These are phyloP conservation scores for Eupithecia centaureata DNA, from an alignment of 2,888 invertebrate genomes.

Conservation along the genomic window DNA sequence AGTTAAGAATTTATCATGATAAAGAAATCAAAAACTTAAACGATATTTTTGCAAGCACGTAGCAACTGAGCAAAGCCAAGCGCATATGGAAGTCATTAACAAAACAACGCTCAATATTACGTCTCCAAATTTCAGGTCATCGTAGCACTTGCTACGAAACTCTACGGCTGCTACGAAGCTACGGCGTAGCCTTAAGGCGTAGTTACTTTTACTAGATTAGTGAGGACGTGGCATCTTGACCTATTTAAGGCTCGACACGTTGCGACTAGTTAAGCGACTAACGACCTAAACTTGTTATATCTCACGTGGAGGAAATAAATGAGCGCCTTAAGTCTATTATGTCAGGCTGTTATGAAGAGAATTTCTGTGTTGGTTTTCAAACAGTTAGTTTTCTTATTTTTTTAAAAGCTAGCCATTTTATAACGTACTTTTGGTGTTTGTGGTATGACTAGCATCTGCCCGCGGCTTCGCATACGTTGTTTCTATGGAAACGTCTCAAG, in stretches of 20 bases:
- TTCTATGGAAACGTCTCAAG: too few species aligned
- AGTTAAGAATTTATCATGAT: too few species aligned
- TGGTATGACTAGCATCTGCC: too few species aligned
- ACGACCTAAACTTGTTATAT: constrained; percentile 60
- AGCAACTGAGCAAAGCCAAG: background rate
- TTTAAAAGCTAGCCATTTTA: too few species aligned
- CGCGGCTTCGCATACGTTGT: too few species aligned
- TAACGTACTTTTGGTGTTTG: too few species aligned
- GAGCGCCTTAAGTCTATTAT: constrained; percentile 49
- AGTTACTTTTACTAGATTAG: constrained; percentile 66
- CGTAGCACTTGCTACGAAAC: constrained; percentile 47
- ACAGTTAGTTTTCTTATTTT: too few species aligned
- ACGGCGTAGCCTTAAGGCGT: constrained; percentile 61
- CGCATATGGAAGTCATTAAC: background rate
- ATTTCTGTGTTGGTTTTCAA: constrained; percentile 17
- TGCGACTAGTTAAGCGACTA: constrained; percentile 65
- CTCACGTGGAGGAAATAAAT: constrained; percentile 56
- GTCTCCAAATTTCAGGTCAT: constrained; percentile 28
- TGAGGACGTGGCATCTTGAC: constrained; percentile 68
- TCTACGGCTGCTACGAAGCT: constrained; percentile 43
- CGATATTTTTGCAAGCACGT: too few species aligned
- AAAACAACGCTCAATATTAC: constrained; percentile 9
- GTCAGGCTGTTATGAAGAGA: constrained; percentile 38
- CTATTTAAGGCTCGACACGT: constrained; percentile 64
- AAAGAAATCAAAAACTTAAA: too few species aligned